Evolutionary conservation across 2,888 invertebrate genomes (phyloP).

Genomic region (Mycogona germanica): DNA sequence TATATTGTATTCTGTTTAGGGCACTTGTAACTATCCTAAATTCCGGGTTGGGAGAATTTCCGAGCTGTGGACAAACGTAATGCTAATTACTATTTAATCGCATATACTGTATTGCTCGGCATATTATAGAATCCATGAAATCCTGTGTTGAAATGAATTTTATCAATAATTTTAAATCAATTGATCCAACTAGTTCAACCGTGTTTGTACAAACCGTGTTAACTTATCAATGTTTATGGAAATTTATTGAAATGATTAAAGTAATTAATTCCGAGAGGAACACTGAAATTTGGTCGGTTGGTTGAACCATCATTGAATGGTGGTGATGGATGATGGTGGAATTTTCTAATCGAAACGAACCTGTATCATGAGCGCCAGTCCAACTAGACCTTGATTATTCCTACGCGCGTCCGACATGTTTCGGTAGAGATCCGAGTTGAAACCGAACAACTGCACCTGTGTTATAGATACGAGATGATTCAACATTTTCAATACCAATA

Average conservation of each 20-base stretch:
- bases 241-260: no score
- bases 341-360: conserved; percentile 41
- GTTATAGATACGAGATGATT: no score
- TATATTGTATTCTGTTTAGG: conserved; percentile 79
- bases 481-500: no score
- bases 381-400: conserved; percentile 89
- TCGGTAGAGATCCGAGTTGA: conserved; percentile 92
- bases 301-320: background rate
- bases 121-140: no score
- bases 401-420: conserved; percentile 92
- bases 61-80: conserved; percentile 66
- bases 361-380: conserved; percentile 86
- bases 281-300: no score
- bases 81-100: no score
- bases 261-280: no score
- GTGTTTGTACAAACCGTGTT: no score
- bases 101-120: background rate
- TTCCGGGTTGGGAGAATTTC: conserved; percentile 83
- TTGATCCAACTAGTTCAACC: no score
- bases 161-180: no score
- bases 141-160: no score
- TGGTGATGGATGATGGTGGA: background rate
- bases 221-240: no score
- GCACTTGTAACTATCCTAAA: conserved; percentile 82
- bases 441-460: conserved; percentile 96